phyloP scores from a whole-genome alignment of 1,140 invertebrate species.

The Macrobrachium nipponense region DNA sequence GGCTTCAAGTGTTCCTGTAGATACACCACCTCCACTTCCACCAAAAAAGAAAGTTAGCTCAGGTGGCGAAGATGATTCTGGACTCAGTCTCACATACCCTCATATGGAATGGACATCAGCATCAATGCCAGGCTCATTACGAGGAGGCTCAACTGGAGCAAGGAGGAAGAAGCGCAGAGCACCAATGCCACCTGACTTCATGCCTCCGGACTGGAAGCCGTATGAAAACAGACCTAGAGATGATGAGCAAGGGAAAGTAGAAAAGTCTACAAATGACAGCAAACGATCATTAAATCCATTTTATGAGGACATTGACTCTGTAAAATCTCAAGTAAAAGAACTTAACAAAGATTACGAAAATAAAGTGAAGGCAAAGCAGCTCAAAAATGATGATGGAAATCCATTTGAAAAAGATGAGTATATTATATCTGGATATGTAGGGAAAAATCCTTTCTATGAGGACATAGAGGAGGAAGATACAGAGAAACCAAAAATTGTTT shows the following conservation, averaged over 20 bases:
- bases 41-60: constrained; percentile 47
- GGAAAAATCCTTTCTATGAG: constrained; percentile 62
- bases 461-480: constrained; percentile 35
- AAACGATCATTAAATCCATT: constrained; percentile 54
- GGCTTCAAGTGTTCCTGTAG: constrained; percentile 41
- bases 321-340: constrained; percentile 34
- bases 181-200: constrained; percentile 61
- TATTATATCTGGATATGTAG: constrained; percentile 49
- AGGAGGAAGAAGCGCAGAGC: constrained; percentile 58
- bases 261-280: constrained; percentile 29
- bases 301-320: constrained; percentile 54
- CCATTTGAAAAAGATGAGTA: constrained; percentile 43
- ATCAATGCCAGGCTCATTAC: constrained; percentile 48
- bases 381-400: constrained; percentile 22
- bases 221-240: constrained; percentile 5
- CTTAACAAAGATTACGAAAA: constrained; percentile 2
- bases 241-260: not conserved
- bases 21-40: constrained; percentile 58
- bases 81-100: constrained; percentile 37
- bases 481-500: constrained; percentile 10
- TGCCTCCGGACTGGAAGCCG: constrained; percentile 37
- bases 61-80: constrained; percentile 41
- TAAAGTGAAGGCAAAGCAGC: constrained; percentile 1
- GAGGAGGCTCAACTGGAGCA: constrained; percentile 46
- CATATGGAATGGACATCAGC: constrained; percentile 39